Conservation (phyloP, 2,888 invertebrate genomes). For the Xanthorhoe designata region DNA sequence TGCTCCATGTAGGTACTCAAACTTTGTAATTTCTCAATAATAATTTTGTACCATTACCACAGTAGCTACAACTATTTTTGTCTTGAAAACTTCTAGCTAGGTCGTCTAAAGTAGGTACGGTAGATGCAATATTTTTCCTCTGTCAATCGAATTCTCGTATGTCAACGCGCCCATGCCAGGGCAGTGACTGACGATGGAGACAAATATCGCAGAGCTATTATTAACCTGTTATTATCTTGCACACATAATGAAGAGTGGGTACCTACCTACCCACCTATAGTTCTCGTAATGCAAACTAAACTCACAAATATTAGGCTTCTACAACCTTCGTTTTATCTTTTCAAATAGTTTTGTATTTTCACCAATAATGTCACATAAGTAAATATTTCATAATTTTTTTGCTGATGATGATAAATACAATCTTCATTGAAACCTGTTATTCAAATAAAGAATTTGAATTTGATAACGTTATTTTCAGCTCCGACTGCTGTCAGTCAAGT, state of each 20-base stretch:
- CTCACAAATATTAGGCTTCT: background rate
- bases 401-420: too few relatives aligned
- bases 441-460: too few relatives aligned
- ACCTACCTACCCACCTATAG: too few relatives aligned
- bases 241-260: conserved; percentile 14
- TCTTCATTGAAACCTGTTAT: too few relatives aligned
- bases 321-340: too few relatives aligned
- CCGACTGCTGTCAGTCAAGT: background rate
- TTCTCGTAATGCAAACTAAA: background rate
- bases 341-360: too few relatives aligned
- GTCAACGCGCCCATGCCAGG: conserved; percentile 27
- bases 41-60: too few relatives aligned
- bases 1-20: too few relatives aligned
- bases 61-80: too few relatives aligned
- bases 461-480: background rate
- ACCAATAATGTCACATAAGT: too few relatives aligned
- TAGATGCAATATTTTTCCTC: conserved; percentile 9
- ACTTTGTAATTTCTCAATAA: too few relatives aligned
- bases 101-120: background rate
- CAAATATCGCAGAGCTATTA: conserved; percentile 12
- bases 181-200: conserved; percentile 21
- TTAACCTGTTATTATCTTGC: conserved; percentile 12
- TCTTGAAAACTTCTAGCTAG: background rate
- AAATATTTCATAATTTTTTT: too few relatives aligned
- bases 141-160: conserved; percentile 8